Evolutionary conservation across 2,888 invertebrate genomes (phyloP).

Genomic region (Brachyptera risi): DNA sequence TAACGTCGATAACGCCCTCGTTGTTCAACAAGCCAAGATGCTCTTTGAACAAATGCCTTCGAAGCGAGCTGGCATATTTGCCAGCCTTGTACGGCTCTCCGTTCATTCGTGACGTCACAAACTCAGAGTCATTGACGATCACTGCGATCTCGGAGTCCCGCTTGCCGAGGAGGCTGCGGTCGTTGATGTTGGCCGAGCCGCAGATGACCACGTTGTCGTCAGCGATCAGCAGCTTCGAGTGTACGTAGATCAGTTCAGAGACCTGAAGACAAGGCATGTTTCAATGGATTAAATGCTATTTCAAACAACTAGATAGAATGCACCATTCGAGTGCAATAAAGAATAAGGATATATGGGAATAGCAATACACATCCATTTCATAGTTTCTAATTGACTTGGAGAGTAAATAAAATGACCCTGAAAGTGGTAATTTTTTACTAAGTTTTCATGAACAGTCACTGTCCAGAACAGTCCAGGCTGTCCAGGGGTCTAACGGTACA

Average conservation of each 20-base stretch:
- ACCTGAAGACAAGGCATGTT: too few species aligned
- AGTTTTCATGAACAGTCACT: too few species aligned
- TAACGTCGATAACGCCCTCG: constrained; percentile 55
- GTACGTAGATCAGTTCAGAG: constrained; percentile 94
- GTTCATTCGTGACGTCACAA: constrained; percentile 77
- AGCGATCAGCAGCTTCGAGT: constrained; percentile 92
- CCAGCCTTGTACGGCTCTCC: constrained; percentile 78
- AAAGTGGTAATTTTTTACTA: too few species aligned
- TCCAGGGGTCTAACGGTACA: too few species aligned
- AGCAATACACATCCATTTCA: too few species aligned
- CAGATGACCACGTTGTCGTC: constrained; percentile 91
- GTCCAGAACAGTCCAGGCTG: too few species aligned
- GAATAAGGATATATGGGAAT: too few species aligned
- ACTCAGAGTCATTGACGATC: constrained; percentile 78
- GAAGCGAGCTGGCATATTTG: constrained; percentile 76
- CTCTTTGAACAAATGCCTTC: constrained; percentile 84
- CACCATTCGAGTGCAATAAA: too few species aligned
- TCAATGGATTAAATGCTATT: too few species aligned
- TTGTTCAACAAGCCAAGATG: constrained; percentile 73
- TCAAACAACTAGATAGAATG: too few species aligned
- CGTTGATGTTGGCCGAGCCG: constrained; percentile 98
- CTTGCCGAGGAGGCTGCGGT: constrained; percentile 88
- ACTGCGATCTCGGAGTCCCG: constrained; percentile 94
- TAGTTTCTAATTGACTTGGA: too few species aligned
- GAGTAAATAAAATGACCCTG: too few species aligned